Base-by-base conservation (phyloP, 2,797 vertebrate species). In the Capromys pilorides region DNA sequence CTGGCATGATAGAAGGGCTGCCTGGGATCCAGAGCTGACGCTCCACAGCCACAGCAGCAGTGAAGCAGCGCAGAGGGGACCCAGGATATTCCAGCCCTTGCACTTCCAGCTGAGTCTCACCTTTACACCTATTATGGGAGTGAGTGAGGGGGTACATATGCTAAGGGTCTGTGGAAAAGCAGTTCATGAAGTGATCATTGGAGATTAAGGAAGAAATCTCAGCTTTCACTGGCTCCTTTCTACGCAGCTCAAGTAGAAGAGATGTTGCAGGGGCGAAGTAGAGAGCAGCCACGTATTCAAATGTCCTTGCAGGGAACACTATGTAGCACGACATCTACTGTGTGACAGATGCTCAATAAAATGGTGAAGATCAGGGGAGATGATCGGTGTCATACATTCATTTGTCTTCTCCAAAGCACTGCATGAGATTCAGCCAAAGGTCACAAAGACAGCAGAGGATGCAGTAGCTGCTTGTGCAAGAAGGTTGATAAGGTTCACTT, bases 221-320 rank as follows among this genome's bases (percentile, higher is more conserved):
- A 93, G 62, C n/a, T 92, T 88, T 92, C n/a, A 36, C 41, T 9
- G 18, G 62, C 39, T 21, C 54, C 49, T 94, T 83, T 88, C 69
- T 77, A 88, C 87, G 45, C 4, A 80, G 31, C 26, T 69, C 61
- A 64, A 82, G 62, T 10, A 82, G 28, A 86, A 18, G 22, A 59
- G n/a, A 22, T 28, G 22, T 79, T 82, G 51, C 18, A 78, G 45
- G 73, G 59, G 54, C 13, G 54, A 14, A 8, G 54, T 24, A 33
- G 92, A 82, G 51, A 67, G 13, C 77, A 82, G 31, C 11, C 14
- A 19, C n/a, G n/a, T n/a, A 71, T 57, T 77, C 39, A 36, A 54
- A 12, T 1, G 16, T 49, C 85, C 88, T 81, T 59, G 59, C 36
- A 79, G 66, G 16, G 19, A 91, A 45, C 21, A 41, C 36, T 5